phyloP scores from a whole-genome alignment of 2,113 vertebrate species.

The Anoplopoma fimbria region DNA sequence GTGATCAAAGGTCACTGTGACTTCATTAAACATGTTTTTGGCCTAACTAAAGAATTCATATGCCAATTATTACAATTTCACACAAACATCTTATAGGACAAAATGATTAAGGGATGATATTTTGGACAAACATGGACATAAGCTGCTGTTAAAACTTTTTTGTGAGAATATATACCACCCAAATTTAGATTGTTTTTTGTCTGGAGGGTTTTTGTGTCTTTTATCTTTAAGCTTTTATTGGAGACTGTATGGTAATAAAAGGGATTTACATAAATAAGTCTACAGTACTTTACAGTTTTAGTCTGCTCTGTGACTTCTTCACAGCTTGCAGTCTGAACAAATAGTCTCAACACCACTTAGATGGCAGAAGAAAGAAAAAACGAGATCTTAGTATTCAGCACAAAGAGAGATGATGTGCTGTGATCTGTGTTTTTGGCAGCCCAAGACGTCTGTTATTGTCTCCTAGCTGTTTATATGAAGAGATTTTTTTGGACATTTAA shows the following conservation, averaged over 20 bases:
- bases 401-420: slow-evolving; percentile 1
- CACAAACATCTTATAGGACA: neutral
- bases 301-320: neutral
- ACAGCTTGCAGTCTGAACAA: slow-evolving; percentile 7
- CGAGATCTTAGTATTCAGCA: slow-evolving; percentile 2
- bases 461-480: slow-evolving; percentile 5
- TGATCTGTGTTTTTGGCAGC: slow-evolving; percentile 9
- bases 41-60: too few relatives aligned
- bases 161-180: neutral
- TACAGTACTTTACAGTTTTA: neutral
- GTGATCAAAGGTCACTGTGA: too few relatives aligned
- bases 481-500: slow-evolving; percentile 11
- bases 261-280: neutral
- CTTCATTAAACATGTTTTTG: too few relatives aligned
- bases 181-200: neutral
- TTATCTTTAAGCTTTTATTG: neutral
- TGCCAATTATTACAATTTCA: neutral
- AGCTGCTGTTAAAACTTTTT: too few relatives aligned
- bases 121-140: neutral
- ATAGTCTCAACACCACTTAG: neutral
- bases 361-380: neutral
- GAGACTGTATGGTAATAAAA: neutral
- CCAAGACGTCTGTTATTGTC: slow-evolving; percentile 7
- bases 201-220: too few relatives aligned
- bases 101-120: too few relatives aligned